Percentiles rank a stretch among this genome's conserved stretches.
These are phyloP conservation scores for Megaustenia siamemsis DNA, from an alignment of 2,888 invertebrate genomes.

Conservation along the genomic window DNA sequence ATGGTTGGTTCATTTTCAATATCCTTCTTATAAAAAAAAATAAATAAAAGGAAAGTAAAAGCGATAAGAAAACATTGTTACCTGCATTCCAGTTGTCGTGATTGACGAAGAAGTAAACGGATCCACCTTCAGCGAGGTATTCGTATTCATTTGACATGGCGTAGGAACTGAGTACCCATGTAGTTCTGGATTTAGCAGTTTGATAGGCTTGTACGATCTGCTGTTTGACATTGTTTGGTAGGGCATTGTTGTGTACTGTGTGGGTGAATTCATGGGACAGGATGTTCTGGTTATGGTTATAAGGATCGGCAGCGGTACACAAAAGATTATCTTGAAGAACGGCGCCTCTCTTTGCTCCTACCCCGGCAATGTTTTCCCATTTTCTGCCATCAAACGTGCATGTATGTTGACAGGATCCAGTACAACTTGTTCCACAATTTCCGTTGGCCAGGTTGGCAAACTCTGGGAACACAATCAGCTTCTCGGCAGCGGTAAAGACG, in stretches of 20 bases:
- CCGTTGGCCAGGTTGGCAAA: slow-evolving; percentile 27
- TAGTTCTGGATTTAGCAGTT: background rate
- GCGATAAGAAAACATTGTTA: too few species aligned
- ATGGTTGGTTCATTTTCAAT: too few species aligned
- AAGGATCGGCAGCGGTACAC: slow-evolving; percentile 65
- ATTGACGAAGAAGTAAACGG: slow-evolving; percentile 45
- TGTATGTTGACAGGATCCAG: slow-evolving; percentile 62
- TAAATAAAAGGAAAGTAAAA: too few species aligned
- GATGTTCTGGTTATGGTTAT: slow-evolving; percentile 60
- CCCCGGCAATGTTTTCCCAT: slow-evolving; percentile 63
- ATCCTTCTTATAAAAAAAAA: too few species aligned
- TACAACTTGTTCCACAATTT: slow-evolving; percentile 18
- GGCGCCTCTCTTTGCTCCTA: slow-evolving; percentile 61
- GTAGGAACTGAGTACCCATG: slow-evolving; percentile 37
- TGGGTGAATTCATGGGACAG: slow-evolving; percentile 68
- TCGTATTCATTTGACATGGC: slow-evolving; percentile 32
- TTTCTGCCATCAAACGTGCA: slow-evolving; percentile 72
- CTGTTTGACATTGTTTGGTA: background rate
- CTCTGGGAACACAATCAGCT: slow-evolving; percentile 36
- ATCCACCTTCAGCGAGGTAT: slow-evolving; percentile 43
- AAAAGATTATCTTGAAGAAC: slow-evolving; percentile 67
- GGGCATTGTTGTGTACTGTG: slow-evolving; percentile 45
- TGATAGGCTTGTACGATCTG: background rate
- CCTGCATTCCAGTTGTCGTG: background rate
- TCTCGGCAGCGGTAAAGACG: slow-evolving; percentile 34